Conservation (phyloP, 2,888 invertebrate species). For the Thereva nobilitata region DNA sequence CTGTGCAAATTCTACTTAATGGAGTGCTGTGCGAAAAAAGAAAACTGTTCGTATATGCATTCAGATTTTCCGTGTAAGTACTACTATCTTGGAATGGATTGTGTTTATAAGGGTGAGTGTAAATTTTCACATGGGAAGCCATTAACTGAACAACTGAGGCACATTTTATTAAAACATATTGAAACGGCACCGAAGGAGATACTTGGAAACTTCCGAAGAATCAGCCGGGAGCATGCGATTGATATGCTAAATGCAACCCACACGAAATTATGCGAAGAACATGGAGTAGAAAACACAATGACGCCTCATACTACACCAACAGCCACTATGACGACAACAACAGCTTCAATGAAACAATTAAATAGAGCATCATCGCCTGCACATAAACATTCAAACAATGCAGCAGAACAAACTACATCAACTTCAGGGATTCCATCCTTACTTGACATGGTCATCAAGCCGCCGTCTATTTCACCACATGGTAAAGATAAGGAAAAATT, state of each 20-base stretch:
- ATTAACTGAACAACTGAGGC: slow-evolving; percentile 76
- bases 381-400: slow-evolving; percentile 38
- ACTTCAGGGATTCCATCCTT: slow-evolving; percentile 51
- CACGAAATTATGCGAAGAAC: slow-evolving; percentile 59
- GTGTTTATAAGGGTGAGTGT: slow-evolving; percentile 81
- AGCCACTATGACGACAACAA: slow-evolving; percentile 40
- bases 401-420: slow-evolving; percentile 44
- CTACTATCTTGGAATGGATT: slow-evolving; percentile 90
- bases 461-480: slow-evolving; percentile 43
- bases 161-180: slow-evolving; percentile 72
- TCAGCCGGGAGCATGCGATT: slow-evolving; percentile 76
- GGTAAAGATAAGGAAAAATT: slow-evolving; percentile 54
- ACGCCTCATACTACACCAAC: slow-evolving; percentile 40
- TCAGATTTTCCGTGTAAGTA: slow-evolving; percentile 97
- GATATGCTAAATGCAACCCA: slow-evolving; percentile 61
- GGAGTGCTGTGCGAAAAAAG: slow-evolving; percentile 92
- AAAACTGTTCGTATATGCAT: slow-evolving; percentile 95
- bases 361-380: not conserved
- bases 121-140: slow-evolving; percentile 92
- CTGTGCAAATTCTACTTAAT: slow-evolving; percentile 95
- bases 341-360: slow-evolving; percentile 28
- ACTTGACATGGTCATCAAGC: slow-evolving; percentile 56
- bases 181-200: slow-evolving; percentile 91
- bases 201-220: slow-evolving; percentile 83
- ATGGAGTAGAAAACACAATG: slow-evolving; percentile 53